These are phyloP conservation scores for Agriopis leucophaearia DNA, from an alignment of 2,888 invertebrate genomes.

Conservation along the genomic window DNA sequence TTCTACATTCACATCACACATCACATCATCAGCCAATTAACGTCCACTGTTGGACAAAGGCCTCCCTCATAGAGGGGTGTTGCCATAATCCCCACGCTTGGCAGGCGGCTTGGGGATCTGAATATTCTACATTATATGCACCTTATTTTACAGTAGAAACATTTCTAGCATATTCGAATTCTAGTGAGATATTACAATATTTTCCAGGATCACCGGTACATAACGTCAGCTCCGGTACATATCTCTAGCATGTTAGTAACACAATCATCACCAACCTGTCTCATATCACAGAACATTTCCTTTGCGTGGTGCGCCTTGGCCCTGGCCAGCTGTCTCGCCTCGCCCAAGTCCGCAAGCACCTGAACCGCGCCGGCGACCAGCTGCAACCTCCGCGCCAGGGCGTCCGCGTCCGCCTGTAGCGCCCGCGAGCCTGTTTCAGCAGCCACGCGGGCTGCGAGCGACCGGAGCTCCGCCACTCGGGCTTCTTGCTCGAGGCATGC, in stretches of 20 bases:
- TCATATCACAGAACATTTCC: constrained; percentile 90
- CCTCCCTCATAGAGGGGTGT: too few relatives aligned
- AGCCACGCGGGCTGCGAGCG: constrained; percentile 92
- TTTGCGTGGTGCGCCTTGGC: constrained; percentile 87
- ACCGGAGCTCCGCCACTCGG: constrained; percentile 91
- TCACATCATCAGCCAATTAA: too few relatives aligned
- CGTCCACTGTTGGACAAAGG: too few relatives aligned
- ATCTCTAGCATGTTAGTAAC: not conserved
- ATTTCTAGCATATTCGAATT: too few relatives aligned
- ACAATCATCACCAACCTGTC: constrained; percentile 86
- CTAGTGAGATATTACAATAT: too few relatives aligned
- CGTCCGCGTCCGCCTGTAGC: constrained; percentile 92
- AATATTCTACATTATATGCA: too few relatives aligned
- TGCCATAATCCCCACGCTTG: too few relatives aligned
- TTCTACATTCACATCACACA: too few relatives aligned
- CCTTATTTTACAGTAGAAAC: too few relatives aligned
- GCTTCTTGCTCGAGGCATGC: constrained; percentile 92
- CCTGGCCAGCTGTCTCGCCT: constrained; percentile 88
- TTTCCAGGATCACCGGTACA: too few relatives aligned
- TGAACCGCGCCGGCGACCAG: constrained; percentile 92
- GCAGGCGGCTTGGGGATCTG: too few relatives aligned
- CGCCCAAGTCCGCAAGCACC: constrained; percentile 91
- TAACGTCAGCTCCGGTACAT: not conserved
- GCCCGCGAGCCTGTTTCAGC: constrained; percentile 92
- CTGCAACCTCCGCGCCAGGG: constrained; percentile 90